Percentiles rank a stretch among this genome's conserved stretches.
phyloP scores from a whole-genome alignment of 1,140 invertebrate species.

The Epicauta chinensis region DNA sequence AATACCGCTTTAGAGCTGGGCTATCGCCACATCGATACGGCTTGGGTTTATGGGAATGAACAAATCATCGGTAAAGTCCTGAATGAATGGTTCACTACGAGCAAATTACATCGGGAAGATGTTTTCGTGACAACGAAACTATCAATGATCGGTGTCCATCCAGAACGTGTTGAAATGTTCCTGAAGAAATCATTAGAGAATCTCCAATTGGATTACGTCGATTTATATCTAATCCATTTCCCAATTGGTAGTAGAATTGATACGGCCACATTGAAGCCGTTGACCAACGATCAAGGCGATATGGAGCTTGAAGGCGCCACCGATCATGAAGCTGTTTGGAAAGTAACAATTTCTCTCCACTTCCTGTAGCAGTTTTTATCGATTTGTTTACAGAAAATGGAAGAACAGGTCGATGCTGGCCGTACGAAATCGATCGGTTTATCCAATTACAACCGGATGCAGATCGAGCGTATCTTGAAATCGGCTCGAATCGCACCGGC shows the following conservation, averaged over 20 bases:
- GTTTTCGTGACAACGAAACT: constrained; percentile 82
- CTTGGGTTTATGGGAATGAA: constrained; percentile 77
- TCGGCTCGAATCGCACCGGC: constrained; percentile 59
- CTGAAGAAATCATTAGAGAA: constrained; percentile 64
- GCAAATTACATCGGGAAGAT: constrained; percentile 63
- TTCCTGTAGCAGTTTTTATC: constrained; percentile 1
- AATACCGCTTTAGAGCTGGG: constrained; percentile 57
- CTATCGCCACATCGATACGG: constrained; percentile 77
- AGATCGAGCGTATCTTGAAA: constrained; percentile 59
- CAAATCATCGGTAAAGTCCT: constrained; percentile 70
- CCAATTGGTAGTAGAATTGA: constrained; percentile 63
- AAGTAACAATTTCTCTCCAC: constrained; percentile 45
- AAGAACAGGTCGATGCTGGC: constrained; percentile 60
- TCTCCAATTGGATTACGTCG: constrained; percentile 73
- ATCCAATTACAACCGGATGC: constrained; percentile 70
- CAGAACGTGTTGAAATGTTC: constrained; percentile 64
- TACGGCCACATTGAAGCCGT: constrained; percentile 42
- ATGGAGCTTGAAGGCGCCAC: constrained; percentile 60
- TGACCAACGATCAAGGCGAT: constrained; percentile 50
- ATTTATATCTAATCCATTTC: constrained; percentile 78
- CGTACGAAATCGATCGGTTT: constrained; percentile 65
- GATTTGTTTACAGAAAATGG: constrained; percentile 58
- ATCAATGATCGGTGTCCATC: constrained; percentile 46
- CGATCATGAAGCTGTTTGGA: constrained; percentile 66
- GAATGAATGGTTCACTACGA: constrained; percentile 64